Conservation (phyloP, 2,888 invertebrate species). For the Antitype chi region DNA sequence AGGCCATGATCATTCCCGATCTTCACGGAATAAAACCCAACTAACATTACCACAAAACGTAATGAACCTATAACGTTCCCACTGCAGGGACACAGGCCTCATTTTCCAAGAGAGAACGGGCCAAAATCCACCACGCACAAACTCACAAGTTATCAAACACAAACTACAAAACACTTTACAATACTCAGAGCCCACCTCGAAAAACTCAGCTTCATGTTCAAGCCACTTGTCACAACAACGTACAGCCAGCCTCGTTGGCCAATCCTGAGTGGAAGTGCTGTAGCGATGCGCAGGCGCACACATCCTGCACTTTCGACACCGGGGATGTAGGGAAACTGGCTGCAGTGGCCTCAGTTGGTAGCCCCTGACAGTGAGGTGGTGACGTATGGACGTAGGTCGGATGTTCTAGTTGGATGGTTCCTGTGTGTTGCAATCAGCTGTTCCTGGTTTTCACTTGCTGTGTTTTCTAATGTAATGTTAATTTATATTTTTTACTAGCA, state of each 20-base stretch:
- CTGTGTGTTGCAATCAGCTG: constrained; percentile 47
- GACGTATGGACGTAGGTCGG: constrained; percentile 1
- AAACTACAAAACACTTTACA: background rate
- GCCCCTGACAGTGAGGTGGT: constrained; percentile 55
- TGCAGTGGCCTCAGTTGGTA: constrained; percentile 28
- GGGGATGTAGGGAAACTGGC: constrained; percentile 60
- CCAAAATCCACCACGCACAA: background rate
- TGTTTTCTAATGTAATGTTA: constrained; percentile 30
- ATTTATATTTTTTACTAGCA: background rate
- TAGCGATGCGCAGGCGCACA: constrained; percentile 34
- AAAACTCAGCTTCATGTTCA: constrained; percentile 48
- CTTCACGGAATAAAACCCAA: too few relatives aligned
- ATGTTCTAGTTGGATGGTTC: constrained; percentile 43
- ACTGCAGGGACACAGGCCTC: background rate
- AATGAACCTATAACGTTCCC: background rate
- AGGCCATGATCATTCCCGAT: too few relatives aligned
- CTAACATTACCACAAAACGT: too few relatives aligned
- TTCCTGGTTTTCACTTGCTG: constrained; percentile 61
- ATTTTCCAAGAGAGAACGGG: too few relatives aligned
- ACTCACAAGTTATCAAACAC: constrained; percentile 2
- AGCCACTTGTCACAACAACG: constrained; percentile 41
- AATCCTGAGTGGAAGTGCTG: constrained; percentile 55
- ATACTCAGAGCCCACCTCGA: constrained; percentile 51
- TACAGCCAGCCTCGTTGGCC: constrained; percentile 34
- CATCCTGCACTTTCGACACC: constrained; percentile 48